These are phyloP conservation scores for Naso thynnoides DNA, from an alignment of 2,797 vertebrate genomes.

Conservation along the genomic window DNA sequence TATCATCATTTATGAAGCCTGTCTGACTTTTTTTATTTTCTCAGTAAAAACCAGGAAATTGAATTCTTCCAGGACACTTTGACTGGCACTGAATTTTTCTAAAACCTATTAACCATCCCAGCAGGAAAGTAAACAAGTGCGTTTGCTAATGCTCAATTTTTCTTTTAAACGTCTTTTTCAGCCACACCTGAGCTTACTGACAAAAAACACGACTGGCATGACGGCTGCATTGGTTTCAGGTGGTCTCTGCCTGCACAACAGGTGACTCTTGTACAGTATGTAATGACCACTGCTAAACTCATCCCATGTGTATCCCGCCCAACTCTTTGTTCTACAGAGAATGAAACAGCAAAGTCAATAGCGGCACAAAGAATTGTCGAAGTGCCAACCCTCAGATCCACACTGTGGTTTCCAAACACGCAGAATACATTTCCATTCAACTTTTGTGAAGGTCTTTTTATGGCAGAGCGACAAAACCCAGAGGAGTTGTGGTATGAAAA, in stretches of 20 bases:
- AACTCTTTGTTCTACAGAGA: conserved; percentile 34
- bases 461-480: conserved; percentile 68
- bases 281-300: conserved; percentile 27
- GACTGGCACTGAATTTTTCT: no score
- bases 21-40: no score
- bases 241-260: conserved; percentile 18
- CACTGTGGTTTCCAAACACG: conserved; percentile 57
- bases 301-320: conserved; percentile 15
- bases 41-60: no score
- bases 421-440: conserved; percentile 61
- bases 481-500: conserved; percentile 70
- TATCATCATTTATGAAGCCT: no score
- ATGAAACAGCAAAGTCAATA: conserved; percentile 40
- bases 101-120: no score
- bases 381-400: conserved; percentile 46
- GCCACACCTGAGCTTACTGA: not conserved
- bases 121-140: not conserved
- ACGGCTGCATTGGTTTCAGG: conserved; percentile 18
- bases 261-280: conserved; percentile 26
- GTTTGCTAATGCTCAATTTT: not conserved
- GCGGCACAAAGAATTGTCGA: conserved; percentile 46
- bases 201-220: not conserved
- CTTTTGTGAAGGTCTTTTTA: conserved; percentile 73
- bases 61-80: no score
- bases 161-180: not conserved